These are phyloP conservation scores for Scaptomyza graminum DNA, from an alignment of 1,140 invertebrate species.

Conservation along the genomic window DNA sequence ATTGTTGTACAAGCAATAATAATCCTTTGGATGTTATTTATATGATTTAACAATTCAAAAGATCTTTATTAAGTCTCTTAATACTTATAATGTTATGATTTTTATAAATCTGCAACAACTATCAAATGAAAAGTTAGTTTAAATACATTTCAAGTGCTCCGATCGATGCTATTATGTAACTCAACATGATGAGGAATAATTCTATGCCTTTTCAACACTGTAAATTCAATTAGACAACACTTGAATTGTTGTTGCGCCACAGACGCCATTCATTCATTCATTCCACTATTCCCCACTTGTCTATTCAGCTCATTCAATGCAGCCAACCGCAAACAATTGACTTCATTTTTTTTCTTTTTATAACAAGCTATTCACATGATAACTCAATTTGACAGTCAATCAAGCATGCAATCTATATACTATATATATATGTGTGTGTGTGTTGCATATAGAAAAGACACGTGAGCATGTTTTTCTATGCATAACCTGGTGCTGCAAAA, in stretches of 20 bases:
- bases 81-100: too few species aligned
- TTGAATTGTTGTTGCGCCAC: neutral
- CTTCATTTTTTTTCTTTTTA: slow-evolving; percentile 14
- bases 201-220: slow-evolving; percentile 5
- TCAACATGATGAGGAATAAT: too few species aligned
- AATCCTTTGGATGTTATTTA: too few species aligned
- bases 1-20: neutral
- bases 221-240: slow-evolving; percentile 44
- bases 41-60: too few species aligned
- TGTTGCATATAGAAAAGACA: slow-evolving; percentile 2
- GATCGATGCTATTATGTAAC: neutral
- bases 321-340: slow-evolving; percentile 34
- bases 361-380: slow-evolving; percentile 36
- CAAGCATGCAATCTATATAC: slow-evolving; percentile 47
- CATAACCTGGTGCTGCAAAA: slow-evolving; percentile 28
- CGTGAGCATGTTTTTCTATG: slow-evolving; percentile 5
- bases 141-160: neutral
- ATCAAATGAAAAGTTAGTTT: too few species aligned
- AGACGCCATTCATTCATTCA: neutral
- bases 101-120: too few species aligned
- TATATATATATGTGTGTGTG: too few species aligned
- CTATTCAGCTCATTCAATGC: slow-evolving; percentile 17
- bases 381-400: slow-evolving; percentile 73
- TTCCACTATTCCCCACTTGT: slow-evolving; percentile 1
- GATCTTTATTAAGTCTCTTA: too few species aligned